Percentiles rank a stretch among this genome's conserved stretches.
phyloP scores from a whole-genome alignment of 2,113 vertebrate genomes.

The Equus przewalskii region DNA sequence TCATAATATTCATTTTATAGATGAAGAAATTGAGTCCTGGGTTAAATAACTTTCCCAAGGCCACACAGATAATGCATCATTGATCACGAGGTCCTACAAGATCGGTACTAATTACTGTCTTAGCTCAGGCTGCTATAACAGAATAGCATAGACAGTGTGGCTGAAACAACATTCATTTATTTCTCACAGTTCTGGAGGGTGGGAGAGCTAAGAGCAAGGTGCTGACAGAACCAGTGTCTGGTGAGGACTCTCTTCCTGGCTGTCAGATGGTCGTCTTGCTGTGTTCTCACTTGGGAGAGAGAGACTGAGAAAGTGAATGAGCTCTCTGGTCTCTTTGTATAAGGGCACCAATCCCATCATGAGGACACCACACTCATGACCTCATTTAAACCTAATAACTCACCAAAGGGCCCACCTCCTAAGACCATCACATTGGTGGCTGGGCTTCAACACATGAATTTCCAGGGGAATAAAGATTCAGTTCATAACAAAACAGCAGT shows the following conservation, averaged over 20 bases:
- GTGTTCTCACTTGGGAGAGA: not conserved
- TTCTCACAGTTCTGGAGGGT: not conserved
- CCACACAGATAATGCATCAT: not conserved
- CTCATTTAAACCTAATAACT: not conserved
- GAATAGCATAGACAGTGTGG: not conserved
- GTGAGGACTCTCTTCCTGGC: not conserved
- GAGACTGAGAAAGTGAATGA: not conserved
- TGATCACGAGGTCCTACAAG: not conserved
- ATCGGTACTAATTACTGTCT: not conserved
- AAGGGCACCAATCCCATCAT: not conserved
- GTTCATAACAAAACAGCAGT: not conserved
- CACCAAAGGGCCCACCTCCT: not conserved
- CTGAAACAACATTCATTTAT: not conserved
- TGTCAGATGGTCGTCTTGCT: not conserved
- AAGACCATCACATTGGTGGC: not conserved
- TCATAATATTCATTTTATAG: not conserved
- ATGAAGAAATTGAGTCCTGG: not conserved
- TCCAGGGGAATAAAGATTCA: not conserved
- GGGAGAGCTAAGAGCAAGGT: not conserved
- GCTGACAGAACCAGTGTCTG: not conserved
- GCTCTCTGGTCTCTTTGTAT: not conserved
- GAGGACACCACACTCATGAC: not conserved
- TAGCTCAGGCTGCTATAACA: not conserved
- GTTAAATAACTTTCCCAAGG: not conserved
- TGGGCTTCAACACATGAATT: not conserved